Base-by-base conservation (phyloP, 2,113 vertebrate species). In the Psettodes erumei region DNA sequence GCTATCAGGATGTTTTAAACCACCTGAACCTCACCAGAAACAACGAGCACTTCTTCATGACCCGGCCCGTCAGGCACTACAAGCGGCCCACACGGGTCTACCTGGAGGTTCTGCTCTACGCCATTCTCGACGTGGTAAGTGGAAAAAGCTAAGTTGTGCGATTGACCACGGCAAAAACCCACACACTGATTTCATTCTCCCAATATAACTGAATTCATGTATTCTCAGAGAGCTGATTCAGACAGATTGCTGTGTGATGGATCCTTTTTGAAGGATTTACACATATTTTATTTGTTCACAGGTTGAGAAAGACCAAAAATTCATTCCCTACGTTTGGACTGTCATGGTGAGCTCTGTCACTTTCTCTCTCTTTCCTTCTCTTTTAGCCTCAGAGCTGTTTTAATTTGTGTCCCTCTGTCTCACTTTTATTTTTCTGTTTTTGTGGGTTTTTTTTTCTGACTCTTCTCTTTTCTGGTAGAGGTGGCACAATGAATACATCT, bases 271-370 rank as follows among this genome's bases (percentile, higher is more conserved):
- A 11, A n/a, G 56, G 0, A 33, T 40, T 58, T 47, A 50, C 6
- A 43, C 16, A 40, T 7, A 2, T 12, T 33, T 51, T 43, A 0
- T 54, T 70, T 78, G 15, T 55, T 76, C 27, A 15, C 55, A 92
- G 90, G 71, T 89, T 55, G 91, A 91, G 40, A 86, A 88, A 67
- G 87, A 91, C 1, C 91, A 92, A 58, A 92, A 76, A 43, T 90
- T 91, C 32, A 87, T 87, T 28, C 86, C 86, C 16, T 90, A 84
- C 27, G 66, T 88, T 58, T 88, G 82, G 88, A 85, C 78, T 0
- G 54, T 70, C 30, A 66, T 37, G 48, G 91, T 91, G 67, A 88
- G 88, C 83, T 79, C 18, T 51, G 19, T 16, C 35, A 47, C 1
- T 16, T 51, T 18, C 2, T 8, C 7, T 25, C 25, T 3, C 15